A percentile compares a stretch with the other conserved stretches of the same genome.
These are phyloP conservation scores for Cremastobaeus sp. DNA, from an alignment of 2,888 invertebrate species.

Conservation along the genomic window DNA sequence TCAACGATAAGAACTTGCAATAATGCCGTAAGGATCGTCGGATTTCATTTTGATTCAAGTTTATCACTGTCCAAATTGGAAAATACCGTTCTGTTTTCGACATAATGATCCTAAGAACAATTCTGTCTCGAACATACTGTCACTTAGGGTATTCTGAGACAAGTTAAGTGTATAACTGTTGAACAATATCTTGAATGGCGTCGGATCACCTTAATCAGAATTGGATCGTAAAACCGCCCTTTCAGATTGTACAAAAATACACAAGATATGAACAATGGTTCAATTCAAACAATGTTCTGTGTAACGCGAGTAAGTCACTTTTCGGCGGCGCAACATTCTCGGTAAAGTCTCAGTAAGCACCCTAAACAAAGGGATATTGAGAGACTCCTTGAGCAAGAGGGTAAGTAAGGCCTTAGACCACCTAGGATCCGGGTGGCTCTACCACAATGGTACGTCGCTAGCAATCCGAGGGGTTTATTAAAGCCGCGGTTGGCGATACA, in stretches of 20 bases:
- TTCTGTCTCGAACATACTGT: no score
- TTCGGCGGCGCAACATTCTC: constrained; percentile 72
- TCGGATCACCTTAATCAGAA: constrained; percentile 17
- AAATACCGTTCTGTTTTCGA: no score
- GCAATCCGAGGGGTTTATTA: constrained; percentile 77
- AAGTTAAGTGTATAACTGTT: background rate
- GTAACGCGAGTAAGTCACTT: constrained; percentile 63
- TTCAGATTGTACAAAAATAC: constrained; percentile 36
- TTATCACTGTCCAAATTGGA: no score
- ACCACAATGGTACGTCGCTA: constrained; percentile 75
- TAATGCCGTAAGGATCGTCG: background rate
- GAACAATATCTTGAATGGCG: background rate
- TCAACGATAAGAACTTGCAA: background rate
- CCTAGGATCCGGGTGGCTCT: constrained; percentile 70
- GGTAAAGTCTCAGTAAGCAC: constrained; percentile 73
- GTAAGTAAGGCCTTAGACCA: constrained; percentile 63
- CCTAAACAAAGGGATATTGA: constrained; percentile 77
- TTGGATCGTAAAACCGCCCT: constrained; percentile 15
- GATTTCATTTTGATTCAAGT: no score
- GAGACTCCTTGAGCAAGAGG: constrained; percentile 66
- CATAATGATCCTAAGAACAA: no score
- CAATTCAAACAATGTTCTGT: constrained; percentile 49
- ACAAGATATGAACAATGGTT: constrained; percentile 48
- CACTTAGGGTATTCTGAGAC: no score
- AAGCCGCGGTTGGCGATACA: constrained; percentile 77